Evolutionary conservation across 2,113 vertebrate species (phyloP).

Genomic region (Suncus etruscus): DNA sequence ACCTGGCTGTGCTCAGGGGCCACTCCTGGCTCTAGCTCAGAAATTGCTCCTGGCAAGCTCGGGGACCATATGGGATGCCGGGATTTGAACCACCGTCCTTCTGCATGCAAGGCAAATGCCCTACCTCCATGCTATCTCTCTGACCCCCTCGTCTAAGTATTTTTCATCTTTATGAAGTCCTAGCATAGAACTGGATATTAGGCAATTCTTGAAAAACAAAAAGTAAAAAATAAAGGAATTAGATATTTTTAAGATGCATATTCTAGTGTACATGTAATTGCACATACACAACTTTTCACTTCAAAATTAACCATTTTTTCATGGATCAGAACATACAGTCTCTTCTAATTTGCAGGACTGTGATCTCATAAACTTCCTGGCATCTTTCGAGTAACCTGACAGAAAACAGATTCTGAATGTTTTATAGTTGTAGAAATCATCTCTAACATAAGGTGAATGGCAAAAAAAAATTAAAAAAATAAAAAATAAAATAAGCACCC

Average conservation of each 20-base stretch:
- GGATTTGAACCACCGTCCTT: too few relatives aligned
- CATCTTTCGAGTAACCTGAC: neutral
- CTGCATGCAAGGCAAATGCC: too few relatives aligned
- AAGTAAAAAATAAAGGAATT: neutral
- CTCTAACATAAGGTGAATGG: neutral
- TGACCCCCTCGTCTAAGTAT: neutral
- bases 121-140: too few relatives aligned
- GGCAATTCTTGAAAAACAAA: neutral
- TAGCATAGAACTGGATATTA: neutral
- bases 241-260: neutral
- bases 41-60: too few relatives aligned
- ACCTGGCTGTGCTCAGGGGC: too few relatives aligned
- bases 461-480: too few relatives aligned
- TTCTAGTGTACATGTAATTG: neutral
- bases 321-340: neutral
- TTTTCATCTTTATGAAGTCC: neutral
- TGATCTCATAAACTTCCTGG: neutral
- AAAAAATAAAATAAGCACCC: neutral
- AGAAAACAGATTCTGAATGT: slow-evolving; percentile 23
- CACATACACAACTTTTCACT: neutral
- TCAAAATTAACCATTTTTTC: neutral
- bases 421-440: neutral
- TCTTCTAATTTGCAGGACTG: neutral
- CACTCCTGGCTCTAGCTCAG: too few relatives aligned
- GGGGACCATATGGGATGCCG: too few relatives aligned